Conservation (phyloP, 2,888 invertebrate species). For the Lobophora halterata region DNA sequence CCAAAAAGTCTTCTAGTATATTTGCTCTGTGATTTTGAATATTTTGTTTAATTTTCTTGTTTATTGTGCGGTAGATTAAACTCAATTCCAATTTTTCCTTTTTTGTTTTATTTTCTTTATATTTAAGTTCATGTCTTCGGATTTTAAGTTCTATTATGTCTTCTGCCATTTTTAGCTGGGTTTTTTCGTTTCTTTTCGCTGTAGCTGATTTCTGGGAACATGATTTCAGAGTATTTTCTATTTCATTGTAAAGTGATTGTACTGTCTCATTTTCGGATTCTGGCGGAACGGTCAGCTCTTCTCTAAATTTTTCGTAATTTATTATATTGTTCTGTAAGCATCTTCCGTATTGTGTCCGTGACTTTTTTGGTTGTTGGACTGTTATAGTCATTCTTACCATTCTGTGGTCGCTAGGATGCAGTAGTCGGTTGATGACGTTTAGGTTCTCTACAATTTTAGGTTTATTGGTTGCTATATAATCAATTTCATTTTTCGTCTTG, state of each 20-base stretch:
- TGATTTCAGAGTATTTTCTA: too few relatives aligned
- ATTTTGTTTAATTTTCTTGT: slow-evolving; percentile 14
- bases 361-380: too few relatives aligned
- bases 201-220: too few relatives aligned
- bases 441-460: slow-evolving; percentile 3
- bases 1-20: slow-evolving; percentile 10
- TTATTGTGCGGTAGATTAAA: slow-evolving; percentile 11
- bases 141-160: background rate
- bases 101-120: slow-evolving; percentile 10
- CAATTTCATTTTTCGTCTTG: slow-evolving; percentile 12
- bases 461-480: slow-evolving; percentile 5
- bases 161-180: slow-evolving; percentile 3
- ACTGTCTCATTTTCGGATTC: too few relatives aligned
- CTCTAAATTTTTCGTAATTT: too few relatives aligned
- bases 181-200: background rate
- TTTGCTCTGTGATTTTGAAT: slow-evolving; percentile 8
- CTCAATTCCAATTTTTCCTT: slow-evolving; percentile 12
- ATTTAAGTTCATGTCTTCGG: slow-evolving; percentile 15
- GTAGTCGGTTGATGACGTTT: too few relatives aligned
- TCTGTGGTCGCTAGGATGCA: slow-evolving; percentile 11
- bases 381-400: slow-evolving; percentile 4
- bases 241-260: too few relatives aligned
- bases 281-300: slow-evolving; percentile 9
- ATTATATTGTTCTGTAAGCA: too few relatives aligned
- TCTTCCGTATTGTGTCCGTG: slow-evolving; percentile 5